Evolutionary conservation across 2,888 invertebrate genomes (phyloP), one percentile per base, ranked within the genome.

Genomic region (Sturmia bella): DNA sequence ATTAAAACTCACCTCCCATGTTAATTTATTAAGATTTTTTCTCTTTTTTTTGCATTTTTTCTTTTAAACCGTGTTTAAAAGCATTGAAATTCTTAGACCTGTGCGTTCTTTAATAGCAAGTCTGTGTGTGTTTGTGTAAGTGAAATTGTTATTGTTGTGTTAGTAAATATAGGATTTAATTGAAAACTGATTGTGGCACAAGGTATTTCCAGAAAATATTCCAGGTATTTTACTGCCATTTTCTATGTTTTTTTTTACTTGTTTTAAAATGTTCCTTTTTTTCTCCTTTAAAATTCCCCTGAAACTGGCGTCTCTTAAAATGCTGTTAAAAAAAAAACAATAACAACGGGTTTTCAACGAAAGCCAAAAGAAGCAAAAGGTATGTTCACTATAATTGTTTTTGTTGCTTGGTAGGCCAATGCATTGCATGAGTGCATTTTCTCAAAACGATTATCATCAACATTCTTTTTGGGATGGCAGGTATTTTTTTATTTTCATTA

Each of bases 101-200:
- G 37, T 41, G 3, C 13, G 9, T 21, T 6, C 39, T 7, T 24
- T 3, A n/a, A n/a, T n/a, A n/a, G n/a, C n/a, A n/a, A n/a, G 13
- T 32, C 9, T 15, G 2, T 37, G 15, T 39, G 11, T 39, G n/a
- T 52, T 7, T 11, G 13, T 56, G 15, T 45, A 19, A n/a, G 7
- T 6, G 7, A 15, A n/a, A 41, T 24, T 0, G 11, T 1, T 39
- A 37, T 37, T 43, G 37, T n/a, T 68, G 52, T 64, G 66, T 76
- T 54, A 39, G 80, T 72, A 77, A 84, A 84, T 84, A 82, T 76
- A 83, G 56, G 77, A 84, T 85, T 85, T 86, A 87, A 88, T 87
- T 88, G 88, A 86, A 87, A 87, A 76, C 85, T 84, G 84, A 80
- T 83, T 78, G 80, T 72, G 80, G 75, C 78, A 72, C 78, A 75